Evolutionary conservation across 2,888 invertebrate genomes (phyloP), one percentile per base, ranked within the genome.

Genomic region (Gymnoscelis rufifasciata): DNA sequence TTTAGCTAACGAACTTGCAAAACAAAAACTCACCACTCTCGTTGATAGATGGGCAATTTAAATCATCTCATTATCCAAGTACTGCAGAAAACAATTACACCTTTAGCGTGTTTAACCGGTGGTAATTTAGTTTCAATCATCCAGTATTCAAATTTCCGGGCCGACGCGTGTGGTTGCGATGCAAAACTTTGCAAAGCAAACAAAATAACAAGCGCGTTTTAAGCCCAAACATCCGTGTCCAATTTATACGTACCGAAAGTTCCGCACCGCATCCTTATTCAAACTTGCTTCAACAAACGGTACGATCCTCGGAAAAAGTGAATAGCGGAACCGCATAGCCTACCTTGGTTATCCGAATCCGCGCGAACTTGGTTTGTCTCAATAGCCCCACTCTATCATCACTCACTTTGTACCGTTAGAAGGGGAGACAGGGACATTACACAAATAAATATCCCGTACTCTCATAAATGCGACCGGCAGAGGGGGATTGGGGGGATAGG

Each of bases 221-320:
- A 50, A 53, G 38, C 52, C 47, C 45, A 53, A 54, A 53, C 50
- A 57, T 49, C 54, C 51, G 49, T 45, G 46, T 47, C 52, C 56
- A 58, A 54, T 56, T 56, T 54, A 56, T 56, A 54, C 54, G 47
- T 54, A 47, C 47, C 43, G 51, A 58, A 58, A 56, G 54, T 58
- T 58, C 37, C 47, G 52, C 49, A 46, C 56, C 53, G 49, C 56
- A 56, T 56, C 57, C 56, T 54, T 51, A 54, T 50, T 51, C 52
- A 42, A 42, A 42, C 50, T 40, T 45, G 52, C 37, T 44, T 48
- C 54, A 51, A 45, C 51, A 49, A 50, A 49, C n/a, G 49, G 47
- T 47, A 43, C 40, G 46, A 5, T 19, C 19, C 3, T 2, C 19
- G 19, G 5, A 19, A 19, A 19, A 19, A 19, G 19, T 19, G 19